These are phyloP conservation scores for Megaceryle maxima DNA, from an alignment of 2,113 vertebrate species.

Conservation along the genomic window DNA sequence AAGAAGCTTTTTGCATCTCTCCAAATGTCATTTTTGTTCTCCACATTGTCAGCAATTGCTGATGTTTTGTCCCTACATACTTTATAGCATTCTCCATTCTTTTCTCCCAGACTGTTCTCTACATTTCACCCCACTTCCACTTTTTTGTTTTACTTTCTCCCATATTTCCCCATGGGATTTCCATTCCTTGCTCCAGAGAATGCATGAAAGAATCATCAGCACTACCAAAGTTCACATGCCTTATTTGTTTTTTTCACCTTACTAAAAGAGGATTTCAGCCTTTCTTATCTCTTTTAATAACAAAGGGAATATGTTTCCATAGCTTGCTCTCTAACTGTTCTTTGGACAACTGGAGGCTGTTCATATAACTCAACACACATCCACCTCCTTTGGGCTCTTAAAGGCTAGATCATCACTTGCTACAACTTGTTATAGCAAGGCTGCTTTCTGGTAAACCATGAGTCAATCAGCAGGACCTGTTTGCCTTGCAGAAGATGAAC, in stretches of 20 bases:
- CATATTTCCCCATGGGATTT: not conserved
- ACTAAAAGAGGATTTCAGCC: not conserved
- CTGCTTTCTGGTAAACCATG: not conserved
- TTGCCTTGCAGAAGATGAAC: not conserved
- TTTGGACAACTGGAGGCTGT: not conserved
- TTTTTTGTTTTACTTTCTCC: not conserved
- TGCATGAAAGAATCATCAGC: not conserved
- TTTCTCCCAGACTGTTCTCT: not conserved
- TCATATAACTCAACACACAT: not conserved
- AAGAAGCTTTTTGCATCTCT: not conserved
- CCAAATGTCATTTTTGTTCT: not conserved
- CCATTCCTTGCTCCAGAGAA: not conserved
- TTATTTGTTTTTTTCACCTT: not conserved
- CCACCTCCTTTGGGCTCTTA: not conserved
- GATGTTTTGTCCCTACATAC: not conserved
- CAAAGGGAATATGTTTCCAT: not conserved
- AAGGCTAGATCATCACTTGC: not conserved
- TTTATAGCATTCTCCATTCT: not conserved
- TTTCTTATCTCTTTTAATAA: not conserved
- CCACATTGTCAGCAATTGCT: not conserved
- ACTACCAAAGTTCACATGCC: not conserved
- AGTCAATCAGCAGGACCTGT: not conserved
- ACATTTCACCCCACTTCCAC: not conserved
- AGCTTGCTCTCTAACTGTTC: not conserved
- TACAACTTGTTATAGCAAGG: not conserved